A percentile compares a stretch with the other conserved stretches of the same genome.
Conservation (phyloP, 2,888 invertebrate genomes). For the Cheilosia pagana region DNA sequence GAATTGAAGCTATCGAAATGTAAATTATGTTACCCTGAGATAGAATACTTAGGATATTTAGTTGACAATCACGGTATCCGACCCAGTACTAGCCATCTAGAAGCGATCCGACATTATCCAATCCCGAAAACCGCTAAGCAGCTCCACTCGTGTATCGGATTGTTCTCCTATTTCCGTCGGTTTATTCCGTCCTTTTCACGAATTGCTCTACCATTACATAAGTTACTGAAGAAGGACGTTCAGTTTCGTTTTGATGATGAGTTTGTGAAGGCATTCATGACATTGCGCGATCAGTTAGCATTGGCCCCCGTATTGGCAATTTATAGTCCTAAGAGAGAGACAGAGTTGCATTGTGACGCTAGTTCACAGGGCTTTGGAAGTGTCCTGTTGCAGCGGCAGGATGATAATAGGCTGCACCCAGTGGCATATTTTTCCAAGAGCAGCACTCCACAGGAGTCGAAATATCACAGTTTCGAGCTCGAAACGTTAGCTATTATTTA, state of each 20-base stretch:
- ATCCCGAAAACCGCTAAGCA: constrained; percentile 9
- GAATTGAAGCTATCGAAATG: constrained; percentile 19
- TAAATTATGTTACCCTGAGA: constrained; percentile 1
- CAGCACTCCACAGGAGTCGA: constrained; percentile 72
- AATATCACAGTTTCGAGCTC: constrained; percentile 77
- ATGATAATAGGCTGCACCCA: constrained; percentile 75
- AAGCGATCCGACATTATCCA: constrained; percentile 29
- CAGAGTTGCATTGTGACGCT: constrained; percentile 78
- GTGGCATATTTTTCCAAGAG: constrained; percentile 78
- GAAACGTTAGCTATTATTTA: constrained; percentile 77
- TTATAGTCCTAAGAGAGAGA: constrained; percentile 34
- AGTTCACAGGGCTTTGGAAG: constrained; percentile 76
- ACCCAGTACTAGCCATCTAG: constrained; percentile 24
- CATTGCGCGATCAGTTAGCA: constrained; percentile 7
- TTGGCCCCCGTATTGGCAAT: constrained; percentile 11
- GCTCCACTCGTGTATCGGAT: constrained; percentile 14
- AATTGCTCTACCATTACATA: constrained; percentile 17
- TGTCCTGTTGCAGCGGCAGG: constrained; percentile 75
- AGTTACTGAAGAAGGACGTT: constrained; percentile 15
- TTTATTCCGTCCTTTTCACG: constrained; percentile 23
- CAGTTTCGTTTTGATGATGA: constrained; percentile 9
- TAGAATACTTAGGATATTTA: constrained; percentile 9
- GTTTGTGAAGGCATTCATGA: constrained; percentile 11
- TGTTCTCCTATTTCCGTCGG: constrained; percentile 12
- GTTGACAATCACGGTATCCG: constrained; percentile 1